Base-by-base conservation (phyloP, 1,140 invertebrate species). In the Heliconius melpomene region DNA sequence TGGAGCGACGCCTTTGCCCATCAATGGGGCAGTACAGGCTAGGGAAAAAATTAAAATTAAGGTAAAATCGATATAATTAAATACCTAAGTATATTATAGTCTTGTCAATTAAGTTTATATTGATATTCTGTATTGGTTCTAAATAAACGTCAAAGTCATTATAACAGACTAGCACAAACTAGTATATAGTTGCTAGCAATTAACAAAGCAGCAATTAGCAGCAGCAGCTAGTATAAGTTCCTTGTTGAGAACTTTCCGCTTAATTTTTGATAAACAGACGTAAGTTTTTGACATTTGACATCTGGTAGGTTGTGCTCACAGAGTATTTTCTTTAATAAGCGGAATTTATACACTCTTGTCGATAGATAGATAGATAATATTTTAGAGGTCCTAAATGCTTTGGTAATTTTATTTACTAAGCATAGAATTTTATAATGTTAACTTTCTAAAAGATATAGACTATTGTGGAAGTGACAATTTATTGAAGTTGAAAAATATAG, bases 121-220 rank as follows among this genome's bases (percentile, higher is more conserved):
- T 60, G 54, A 9, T 23, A 23, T 23, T 60, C 54, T 60, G 54
- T 60, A 60, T 60, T 60, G 20, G 8, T 23, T 23, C 8, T 60
- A 72, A 72, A 72, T 72, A 26, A 72, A 72, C 16, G 32, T 72
- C 26, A 72, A 29, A 38, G 46, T 78, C 40, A n/a, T 23, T 54
- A 46, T 57, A 13, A 66, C n/a, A n/a, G 29, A 29, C 60, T 66
- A n/a, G 26, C n/a, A 36, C 7, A 36, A 36, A 36, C 32, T 36
- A 36, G 32, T 36, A 7, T 36, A 36, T 36, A 36, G 32, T 36
- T 36, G 32, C 32, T 36, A 36, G 32, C 3, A 36, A 36, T 36
- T 6, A 36, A 3, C 6, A 36, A 36, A 36, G 32, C 32, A 36
- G 32, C 32, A 36, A 36, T 36, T 36, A 36, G 32, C 32, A 36